Evolutionary conservation across 1,140 invertebrate genomes (phyloP), one percentile per base, ranked within the genome.

Genomic region (Colletes gigas): DNA sequence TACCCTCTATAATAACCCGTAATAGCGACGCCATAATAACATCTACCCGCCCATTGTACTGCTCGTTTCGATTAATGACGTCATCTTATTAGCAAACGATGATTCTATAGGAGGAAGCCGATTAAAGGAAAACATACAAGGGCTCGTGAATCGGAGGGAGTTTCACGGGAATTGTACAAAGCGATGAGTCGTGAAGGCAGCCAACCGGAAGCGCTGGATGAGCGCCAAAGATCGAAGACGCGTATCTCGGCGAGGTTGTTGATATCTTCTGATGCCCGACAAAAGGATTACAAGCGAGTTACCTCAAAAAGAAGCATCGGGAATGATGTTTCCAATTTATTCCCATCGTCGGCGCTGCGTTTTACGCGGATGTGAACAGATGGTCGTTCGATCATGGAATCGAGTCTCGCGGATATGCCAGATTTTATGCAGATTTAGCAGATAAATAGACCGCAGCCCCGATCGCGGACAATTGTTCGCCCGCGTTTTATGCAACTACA

Each of bases 171-270:
- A 47, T 84, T 54, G 55, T 14, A 66, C 76, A 70, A 79, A 66
- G 66, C 85, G 76, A 83, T 81, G 85, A 87, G 74, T 84, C 80
- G 85, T 75, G 70, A 76, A 80, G 67, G 63, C 74, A 82, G 41
- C 73, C 68, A 74, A 83, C 77, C 72, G 85, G 83, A 87, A 87
- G 68, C 60, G 73, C 71, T 87, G 85, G 85, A 84, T 78, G 70
- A 76, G 74, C 72, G 83, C 85, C 85, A 87, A 87, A 75, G 73
- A 79, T 77, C 67, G 80, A 78, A 70, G 50, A 69, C 80, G 59
- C 63, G 76, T 69, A 76, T 78, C 83, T 82, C 83, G 63, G 15
- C 57, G 30, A 39, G 39, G 57, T 82, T 82, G 78, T 86, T 71
- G 79, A 80, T 81, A 55, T 73, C 59, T 60, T 19, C 57, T 62